A percentile compares a stretch with the other conserved stretches of the same genome.
Evolutionary conservation across 2,113 vertebrate genomes (phyloP).

Genomic region (Melanotaenia duboulayi): DNA sequence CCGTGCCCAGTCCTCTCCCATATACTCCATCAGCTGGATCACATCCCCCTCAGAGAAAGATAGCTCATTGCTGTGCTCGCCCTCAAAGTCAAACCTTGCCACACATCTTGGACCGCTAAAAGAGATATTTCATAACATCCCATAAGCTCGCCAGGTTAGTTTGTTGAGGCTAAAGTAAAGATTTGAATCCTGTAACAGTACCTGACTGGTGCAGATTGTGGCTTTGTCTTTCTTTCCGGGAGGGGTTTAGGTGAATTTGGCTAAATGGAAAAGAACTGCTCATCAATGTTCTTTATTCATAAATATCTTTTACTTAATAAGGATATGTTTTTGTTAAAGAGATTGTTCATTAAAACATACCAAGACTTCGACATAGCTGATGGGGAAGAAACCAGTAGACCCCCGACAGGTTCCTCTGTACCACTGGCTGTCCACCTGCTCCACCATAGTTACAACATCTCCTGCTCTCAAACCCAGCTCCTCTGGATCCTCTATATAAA

Average conservation of each 20-base stretch:
- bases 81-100: constrained; percentile 92
- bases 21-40: constrained; percentile 88
- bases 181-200: constrained; percentile 41
- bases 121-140: constrained; percentile 4
- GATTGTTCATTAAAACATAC: constrained; percentile 78
- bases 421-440: constrained; percentile 91
- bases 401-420: constrained; percentile 89
- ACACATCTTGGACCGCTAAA: constrained; percentile 88
- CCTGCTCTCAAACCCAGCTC: constrained; percentile 90
- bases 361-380: constrained; percentile 88
- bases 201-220: constrained; percentile 77
- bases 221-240: constrained; percentile 72
- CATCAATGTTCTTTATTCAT: not conserved
- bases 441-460: constrained; percentile 88
- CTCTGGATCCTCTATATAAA: constrained; percentile 84
- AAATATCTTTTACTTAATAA: not conserved
- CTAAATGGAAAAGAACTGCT: constrained; percentile 61
- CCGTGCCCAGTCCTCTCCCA: constrained; percentile 92
- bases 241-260: constrained; percentile 80
- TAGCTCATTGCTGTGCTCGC: constrained; percentile 90
- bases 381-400: constrained; percentile 89
- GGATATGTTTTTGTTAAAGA: not conserved
- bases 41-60: constrained; percentile 92
- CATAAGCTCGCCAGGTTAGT: not conserved
- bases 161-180: not conserved